Base-by-base conservation (phyloP, 1,140 invertebrate species). In the Drosophila tsacasi region DNA sequence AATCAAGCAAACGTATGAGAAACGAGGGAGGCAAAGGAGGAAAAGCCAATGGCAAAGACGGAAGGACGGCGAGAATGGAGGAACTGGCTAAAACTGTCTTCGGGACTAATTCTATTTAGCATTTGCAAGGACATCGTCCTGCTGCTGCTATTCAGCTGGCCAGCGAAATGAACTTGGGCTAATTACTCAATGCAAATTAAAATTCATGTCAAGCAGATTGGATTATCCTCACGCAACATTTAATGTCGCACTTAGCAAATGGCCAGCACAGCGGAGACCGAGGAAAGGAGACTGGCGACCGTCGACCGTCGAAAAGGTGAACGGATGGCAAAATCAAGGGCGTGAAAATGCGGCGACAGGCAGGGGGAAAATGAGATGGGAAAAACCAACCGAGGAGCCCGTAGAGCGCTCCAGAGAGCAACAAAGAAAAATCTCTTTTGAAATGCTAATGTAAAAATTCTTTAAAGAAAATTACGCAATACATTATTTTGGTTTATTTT, bases 401-500 rank as follows among this genome's bases (percentile, higher is more conserved):
- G 40, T 21, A 42, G 58, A 58, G 66, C 50, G 83, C 76, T 77
- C 37, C 52, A 71, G 60, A 67, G 64, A 76, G 79, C 83, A 86
- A 68, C 69, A 83, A 74, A 73, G 69, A 66, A 69, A 85, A 89
- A 89, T 89, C 81, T 85, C 85, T 89, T 89, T 89, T 90, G 85
- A 89, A 89, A 89, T 89, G 85, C 85, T 89, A 89, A 89, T 89
- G 85, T 89, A 82, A 89, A 89, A 89, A 89, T 89, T 89, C 85
- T 90, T 89, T 89, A 89, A 89, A 90, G 85, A 89, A 89, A 89
- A 89, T 89, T 89, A 89, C 85, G 85, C 85, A 89, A 90, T 89
- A 89, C 85, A 90, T 89, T 89, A 89, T 89, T 89, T 89, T 89
- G 85, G 85, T 89, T 89, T 89, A 89, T 89, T 89, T 89, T 89